Evolutionary conservation across 2,797 vertebrate genomes (phyloP), one percentile per base, ranked within the genome.

Genomic region (Hapalemur alaotrensis): DNA sequence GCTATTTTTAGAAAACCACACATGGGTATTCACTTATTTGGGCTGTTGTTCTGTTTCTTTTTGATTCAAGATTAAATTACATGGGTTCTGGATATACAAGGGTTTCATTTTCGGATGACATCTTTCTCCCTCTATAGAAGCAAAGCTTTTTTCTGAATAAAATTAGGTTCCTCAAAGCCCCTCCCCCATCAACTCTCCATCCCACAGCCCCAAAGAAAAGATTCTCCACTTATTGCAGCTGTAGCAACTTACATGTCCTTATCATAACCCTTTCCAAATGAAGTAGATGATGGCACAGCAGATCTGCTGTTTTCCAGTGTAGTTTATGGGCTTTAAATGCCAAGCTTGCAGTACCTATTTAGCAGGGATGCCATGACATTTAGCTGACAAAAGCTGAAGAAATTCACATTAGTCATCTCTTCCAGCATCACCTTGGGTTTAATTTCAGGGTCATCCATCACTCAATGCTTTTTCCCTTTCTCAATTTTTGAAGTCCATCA

Each of bases 341-440:
- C 6, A 54, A 41, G 25, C 89, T 38, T 85, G 12, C 41, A 30
- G 48, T 88, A 79, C 38, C 9, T 35, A 72, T 79, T 93, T 35
- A 88, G 82, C 48, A 88, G 46, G 85, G 32, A 79, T 92, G 41
- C 50, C 10, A 20, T 50, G 67, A 69, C 76, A 96, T 81, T 93
- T 76, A 84, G 30, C 76, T 85, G 83, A 12, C 69, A 72, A 82
- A 97, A 92, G 43, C 4, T 0, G 30, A 69, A 25, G 83, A 57
- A 72, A 95, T 48, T 30, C 52, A 32, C 63, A 82, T 75, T 87
- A 50, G 72, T 82, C 25, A 80, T 46, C 70, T 85, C 41, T 65
- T 93, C 92, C 25, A 54, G 41, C 43, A 12, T 89, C 75, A 96
- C 30, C 32, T 86, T 63, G 18, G 70, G 30, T 91, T 96, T 97